Evolutionary conservation across 2,888 invertebrate species (phyloP).

Genomic region (Romanomermis culicivorax): DNA sequence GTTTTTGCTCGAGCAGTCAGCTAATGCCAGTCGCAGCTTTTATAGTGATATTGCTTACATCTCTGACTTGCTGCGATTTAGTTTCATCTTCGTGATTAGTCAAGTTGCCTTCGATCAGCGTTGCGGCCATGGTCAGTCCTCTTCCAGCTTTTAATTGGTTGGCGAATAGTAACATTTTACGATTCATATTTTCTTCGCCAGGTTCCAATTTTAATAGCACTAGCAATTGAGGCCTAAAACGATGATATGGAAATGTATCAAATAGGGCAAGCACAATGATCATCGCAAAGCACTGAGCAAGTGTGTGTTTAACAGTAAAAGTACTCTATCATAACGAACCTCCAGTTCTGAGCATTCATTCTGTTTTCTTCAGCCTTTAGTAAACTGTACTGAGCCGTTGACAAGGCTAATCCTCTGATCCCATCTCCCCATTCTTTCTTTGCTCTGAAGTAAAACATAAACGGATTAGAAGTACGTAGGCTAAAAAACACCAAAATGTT

Average conservation of each 20-base stretch:
- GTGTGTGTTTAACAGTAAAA: too few relatives aligned
- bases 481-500: background rate
- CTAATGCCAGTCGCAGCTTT: too few relatives aligned
- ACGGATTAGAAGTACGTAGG: background rate
- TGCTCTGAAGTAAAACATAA: slow-evolving; percentile 44
- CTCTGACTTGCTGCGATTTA: background rate
- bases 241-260: background rate
- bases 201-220: slow-evolving; percentile 61
- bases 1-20: too few relatives aligned
- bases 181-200: slow-evolving; percentile 15
- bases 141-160: slow-evolving; percentile 66
- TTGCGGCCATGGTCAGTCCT: slow-evolving; percentile 30
- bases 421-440: slow-evolving; percentile 99
- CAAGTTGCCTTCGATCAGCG: slow-evolving; percentile 6
- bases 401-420: slow-evolving; percentile 82
- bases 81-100: slow-evolving; percentile 14
- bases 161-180: slow-evolving; percentile 74
- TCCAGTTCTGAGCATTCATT: slow-evolving; percentile 97
- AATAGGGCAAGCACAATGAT: too few relatives aligned
- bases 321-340: too few relatives aligned
- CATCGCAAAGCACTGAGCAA: too few relatives aligned
- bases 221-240: slow-evolving; percentile 72
- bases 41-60: too few relatives aligned
- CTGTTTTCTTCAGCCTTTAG: slow-evolving; percentile 89
- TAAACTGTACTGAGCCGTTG: slow-evolving; percentile 83